Evolutionary conservation across 2,113 vertebrate genomes (phyloP), one percentile per base, ranked within the genome.

Genomic region (Atlantisia rogersi): DNA sequence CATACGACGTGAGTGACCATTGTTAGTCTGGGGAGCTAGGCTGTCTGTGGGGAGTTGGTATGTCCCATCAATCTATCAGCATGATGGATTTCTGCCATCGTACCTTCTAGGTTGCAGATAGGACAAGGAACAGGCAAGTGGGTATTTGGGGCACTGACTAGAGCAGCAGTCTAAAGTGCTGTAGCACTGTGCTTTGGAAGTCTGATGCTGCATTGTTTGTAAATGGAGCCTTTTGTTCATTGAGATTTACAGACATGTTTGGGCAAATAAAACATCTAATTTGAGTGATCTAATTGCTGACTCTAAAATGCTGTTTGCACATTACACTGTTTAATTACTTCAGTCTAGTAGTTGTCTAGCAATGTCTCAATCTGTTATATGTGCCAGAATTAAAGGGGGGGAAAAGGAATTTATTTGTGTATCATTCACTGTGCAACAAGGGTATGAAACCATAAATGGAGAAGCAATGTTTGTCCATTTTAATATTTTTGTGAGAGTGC

Each of bases 321-420:
- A 93, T 96, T 92, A 70, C 25, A 19, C 63, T 65, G 50, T 86
- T 97, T 97, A 95, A 96, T 97, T 97, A 97, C 68, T 94, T 92
- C 88, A 94, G 90, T 95, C 85, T 97, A 92, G 82, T 94, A 79
- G 85, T 56, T 92, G 87, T 97, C 71, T 96, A 95, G 86, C 81
- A 67, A 79, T 89, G 83, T 92, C 90, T 97, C 83, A 93, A 42
- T 91, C 88, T 92, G 73, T 84, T 92, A 22, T 82, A 85, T 92
- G 75, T 96, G 86, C 88, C 82, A 96, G 68, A 88, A 67, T 81
- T 90, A 71, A 81, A 39, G 39, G 15, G 42, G 40, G 15, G 12
- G 6, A 19, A 68, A 93, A 65, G 20, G 69, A 63, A 67, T 87
- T 91, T 94, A 81, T 77, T 62, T 90, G 69, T 48, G 21, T 88